Percentiles rank a stretch among this genome's conserved stretches.
These are phyloP conservation scores for Tachina grossa DNA, from an alignment of 2,888 invertebrate species.

Conservation along the genomic window DNA sequence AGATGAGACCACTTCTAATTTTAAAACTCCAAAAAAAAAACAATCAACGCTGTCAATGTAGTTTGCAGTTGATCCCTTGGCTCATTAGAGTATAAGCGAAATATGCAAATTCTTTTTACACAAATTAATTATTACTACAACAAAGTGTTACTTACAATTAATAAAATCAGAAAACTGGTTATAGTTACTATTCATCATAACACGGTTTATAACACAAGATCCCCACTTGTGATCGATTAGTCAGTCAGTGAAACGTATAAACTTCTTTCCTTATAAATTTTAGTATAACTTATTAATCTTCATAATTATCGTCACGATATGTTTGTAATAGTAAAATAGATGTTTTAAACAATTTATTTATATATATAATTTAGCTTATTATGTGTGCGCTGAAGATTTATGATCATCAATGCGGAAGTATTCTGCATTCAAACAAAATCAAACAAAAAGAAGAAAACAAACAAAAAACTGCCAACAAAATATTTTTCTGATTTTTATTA, in stretches of 20 bases:
- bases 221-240: no score
- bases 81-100: no score
- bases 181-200: no score
- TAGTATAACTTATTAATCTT: neutral
- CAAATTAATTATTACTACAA: no score
- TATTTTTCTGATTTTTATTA: neutral
- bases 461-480: neutral
- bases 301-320: constrained; percentile 10
- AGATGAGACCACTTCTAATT: no score
- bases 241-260: neutral
- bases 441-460: neutral
- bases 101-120: no score
- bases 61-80: no score
- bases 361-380: constrained; percentile 51
- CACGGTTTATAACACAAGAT: no score
- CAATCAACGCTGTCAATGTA: no score
- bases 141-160: no score
- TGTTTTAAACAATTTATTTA: constrained; percentile 57
- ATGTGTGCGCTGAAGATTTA: constrained; percentile 58
- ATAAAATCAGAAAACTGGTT: no score
- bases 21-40: no score
- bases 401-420: constrained; percentile 65
- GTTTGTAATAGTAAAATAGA: constrained; percentile 15
- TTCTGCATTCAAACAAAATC: constrained; percentile 28
- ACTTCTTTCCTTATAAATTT: neutral